These are phyloP conservation scores for Tortrix viridana DNA, from an alignment of 2,888 invertebrate species.

Conservation along the genomic window DNA sequence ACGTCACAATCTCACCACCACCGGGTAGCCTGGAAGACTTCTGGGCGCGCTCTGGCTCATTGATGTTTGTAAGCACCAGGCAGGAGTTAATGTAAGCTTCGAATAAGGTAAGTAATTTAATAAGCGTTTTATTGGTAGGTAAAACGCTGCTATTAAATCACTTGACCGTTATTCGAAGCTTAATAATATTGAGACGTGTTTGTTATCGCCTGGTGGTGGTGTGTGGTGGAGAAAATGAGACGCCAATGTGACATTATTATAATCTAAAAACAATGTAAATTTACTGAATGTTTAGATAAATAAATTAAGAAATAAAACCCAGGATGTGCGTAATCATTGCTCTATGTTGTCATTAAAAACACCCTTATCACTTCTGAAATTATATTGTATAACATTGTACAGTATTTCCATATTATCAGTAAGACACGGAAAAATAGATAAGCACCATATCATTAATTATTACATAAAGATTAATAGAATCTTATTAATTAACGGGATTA, in stretches of 20 bases:
- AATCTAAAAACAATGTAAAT: background rate
- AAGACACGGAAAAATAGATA: no score
- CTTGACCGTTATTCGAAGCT: no score
- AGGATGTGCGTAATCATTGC: background rate
- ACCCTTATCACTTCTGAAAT: no score
- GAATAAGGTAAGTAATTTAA: constrained; percentile 25
- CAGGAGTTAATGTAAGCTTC: constrained; percentile 18
- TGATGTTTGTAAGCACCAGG: constrained; percentile 4
- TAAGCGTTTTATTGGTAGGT: constrained; percentile 25
- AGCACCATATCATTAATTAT: background rate
- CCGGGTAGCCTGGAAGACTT: no score
- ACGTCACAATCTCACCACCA: no score
- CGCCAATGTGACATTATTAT: constrained; percentile 8
- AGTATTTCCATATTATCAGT: no score
- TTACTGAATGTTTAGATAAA: background rate
- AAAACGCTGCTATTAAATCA: constrained; percentile 18
- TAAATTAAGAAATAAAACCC: background rate
- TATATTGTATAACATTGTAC: no score
- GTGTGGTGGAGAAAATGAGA: constrained; percentile 5
- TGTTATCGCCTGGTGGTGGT: constrained; percentile 37
- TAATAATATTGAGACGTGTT: constrained; percentile 31
- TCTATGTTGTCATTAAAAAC: no score
- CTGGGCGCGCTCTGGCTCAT: background rate
- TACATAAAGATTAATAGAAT: background rate
- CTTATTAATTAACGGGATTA: background rate